These are phyloP conservation scores for Drosophila parabipectinata DNA, from an alignment of 1,140 invertebrate species.

Conservation along the genomic window DNA sequence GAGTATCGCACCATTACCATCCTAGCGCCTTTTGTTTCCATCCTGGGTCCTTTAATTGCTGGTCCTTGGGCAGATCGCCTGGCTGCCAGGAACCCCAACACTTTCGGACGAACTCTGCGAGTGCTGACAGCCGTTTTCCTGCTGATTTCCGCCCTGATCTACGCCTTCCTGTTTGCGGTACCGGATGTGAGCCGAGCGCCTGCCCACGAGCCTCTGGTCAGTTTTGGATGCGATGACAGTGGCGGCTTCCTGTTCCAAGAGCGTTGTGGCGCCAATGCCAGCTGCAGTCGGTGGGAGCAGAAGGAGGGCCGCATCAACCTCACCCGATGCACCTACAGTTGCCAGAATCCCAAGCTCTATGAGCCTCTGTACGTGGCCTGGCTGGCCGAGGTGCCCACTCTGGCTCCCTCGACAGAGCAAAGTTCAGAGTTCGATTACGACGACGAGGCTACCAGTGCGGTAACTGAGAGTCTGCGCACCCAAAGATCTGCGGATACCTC, in stretches of 20 bases:
- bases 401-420: constrained; percentile 67
- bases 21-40: constrained; percentile 89
- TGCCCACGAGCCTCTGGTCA: constrained; percentile 86
- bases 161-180: constrained; percentile 87
- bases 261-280: constrained; percentile 86
- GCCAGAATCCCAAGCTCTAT: constrained; percentile 84
- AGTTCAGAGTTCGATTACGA: constrained; percentile 81
- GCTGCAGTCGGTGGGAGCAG: constrained; percentile 88
- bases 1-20: constrained; percentile 90
- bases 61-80: constrained; percentile 89
- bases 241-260: constrained; percentile 89
- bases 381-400: constrained; percentile 60
- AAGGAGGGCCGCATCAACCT: constrained; percentile 85
- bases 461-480: constrained; percentile 59
- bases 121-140: constrained; percentile 89
- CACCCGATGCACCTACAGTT: constrained; percentile 86
- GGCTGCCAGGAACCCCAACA: constrained; percentile 81
- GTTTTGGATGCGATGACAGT: constrained; percentile 88
- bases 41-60: constrained; percentile 88
- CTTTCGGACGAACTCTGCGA: constrained; percentile 84
- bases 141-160: constrained; percentile 88
- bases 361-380: constrained; percentile 75
- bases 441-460: constrained; percentile 66
- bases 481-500: constrained; percentile 23
- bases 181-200: constrained; percentile 86